Percentiles rank a stretch among this genome's conserved stretches.
Evolutionary conservation across 53 echinoderm and acorn worm genomes (phyloP).

Genomic region (Mesocentrotus franciscanus): DNA sequence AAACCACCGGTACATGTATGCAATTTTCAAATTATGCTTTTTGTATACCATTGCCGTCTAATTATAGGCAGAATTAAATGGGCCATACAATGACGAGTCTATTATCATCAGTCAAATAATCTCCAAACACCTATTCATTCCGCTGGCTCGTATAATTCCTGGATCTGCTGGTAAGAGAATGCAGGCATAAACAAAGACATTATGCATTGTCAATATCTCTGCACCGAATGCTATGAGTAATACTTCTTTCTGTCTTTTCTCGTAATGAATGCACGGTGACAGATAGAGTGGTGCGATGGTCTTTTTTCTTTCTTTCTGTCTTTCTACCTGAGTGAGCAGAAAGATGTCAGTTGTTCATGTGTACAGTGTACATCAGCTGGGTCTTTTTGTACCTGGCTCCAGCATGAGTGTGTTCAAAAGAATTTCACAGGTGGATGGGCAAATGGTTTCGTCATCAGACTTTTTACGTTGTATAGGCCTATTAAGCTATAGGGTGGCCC

Average conservation of each 20-base stretch:
- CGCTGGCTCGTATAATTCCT: not conserved
- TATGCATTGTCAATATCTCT: not conserved
- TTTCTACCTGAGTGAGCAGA: conserved; percentile 1
- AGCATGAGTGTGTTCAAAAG: not conserved
- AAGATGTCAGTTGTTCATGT: not conserved
- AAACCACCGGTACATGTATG: not conserved
- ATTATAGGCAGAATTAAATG: conserved; percentile 4
- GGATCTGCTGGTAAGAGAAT: not conserved
- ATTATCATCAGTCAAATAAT: conserved; percentile 12
- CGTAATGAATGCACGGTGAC: conserved; percentile 37
- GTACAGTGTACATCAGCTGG: not conserved
- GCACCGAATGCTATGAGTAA: conserved; percentile 1
- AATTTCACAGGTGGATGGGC: conserved; percentile 53
- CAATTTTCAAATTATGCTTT: not conserved
- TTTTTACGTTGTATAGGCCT: not conserved
- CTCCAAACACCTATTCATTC: conserved; percentile 23
- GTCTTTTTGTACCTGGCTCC: conserved; percentile 25
- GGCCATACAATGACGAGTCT: not conserved
- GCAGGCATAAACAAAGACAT: conserved; percentile 6
- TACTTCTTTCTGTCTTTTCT: not conserved
- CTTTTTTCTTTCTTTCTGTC: not conserved
- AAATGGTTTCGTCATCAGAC: not conserved
- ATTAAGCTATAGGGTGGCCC: too few species aligned
- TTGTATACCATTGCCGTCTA: not conserved
- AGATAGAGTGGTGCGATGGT: conserved; percentile 33